Conservation (phyloP, 1,140 invertebrate genomes). For the Eubasilissa regina region DNA sequence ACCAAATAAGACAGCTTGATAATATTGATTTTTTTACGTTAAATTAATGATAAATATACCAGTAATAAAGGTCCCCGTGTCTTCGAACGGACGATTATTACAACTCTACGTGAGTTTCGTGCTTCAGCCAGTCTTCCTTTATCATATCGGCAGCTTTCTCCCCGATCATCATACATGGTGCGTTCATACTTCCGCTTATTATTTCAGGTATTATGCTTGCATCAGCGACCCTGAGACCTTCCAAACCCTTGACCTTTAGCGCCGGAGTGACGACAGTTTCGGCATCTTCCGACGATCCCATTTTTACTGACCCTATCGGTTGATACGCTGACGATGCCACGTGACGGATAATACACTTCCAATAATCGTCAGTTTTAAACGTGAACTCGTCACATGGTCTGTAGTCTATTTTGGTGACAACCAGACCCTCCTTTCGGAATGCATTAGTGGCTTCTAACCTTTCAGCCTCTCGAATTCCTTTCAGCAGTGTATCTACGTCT, state of each 20-base stretch:
- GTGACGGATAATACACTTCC: conserved; percentile 64
- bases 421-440: conserved; percentile 65
- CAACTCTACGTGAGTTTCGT: not conserved
- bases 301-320: conserved; percentile 71
- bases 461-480: conserved; percentile 71
- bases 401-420: conserved; percentile 65
- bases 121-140: conserved; percentile 65
- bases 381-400: conserved; percentile 64
- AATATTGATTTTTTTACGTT: too few species aligned
- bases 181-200: conserved; percentile 66
- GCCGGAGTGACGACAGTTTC: conserved; percentile 65
- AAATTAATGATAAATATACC: too few species aligned
- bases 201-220: conserved; percentile 59
- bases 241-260: conserved; percentile 65
- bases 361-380: conserved; percentile 69
- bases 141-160: conserved; percentile 68
- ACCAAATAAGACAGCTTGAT: too few species aligned
- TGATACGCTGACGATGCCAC: conserved; percentile 65
- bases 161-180: conserved; percentile 66
- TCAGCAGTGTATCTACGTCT: conserved; percentile 73
- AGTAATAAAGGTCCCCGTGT: too few species aligned
- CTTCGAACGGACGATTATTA: too few species aligned
- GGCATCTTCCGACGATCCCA: conserved; percentile 65
- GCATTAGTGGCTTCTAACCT: conserved; percentile 69
- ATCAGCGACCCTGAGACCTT: conserved; percentile 57